Conservation (phyloP, 2,797 vertebrate genomes). For the Neoniphon sammara region DNA sequence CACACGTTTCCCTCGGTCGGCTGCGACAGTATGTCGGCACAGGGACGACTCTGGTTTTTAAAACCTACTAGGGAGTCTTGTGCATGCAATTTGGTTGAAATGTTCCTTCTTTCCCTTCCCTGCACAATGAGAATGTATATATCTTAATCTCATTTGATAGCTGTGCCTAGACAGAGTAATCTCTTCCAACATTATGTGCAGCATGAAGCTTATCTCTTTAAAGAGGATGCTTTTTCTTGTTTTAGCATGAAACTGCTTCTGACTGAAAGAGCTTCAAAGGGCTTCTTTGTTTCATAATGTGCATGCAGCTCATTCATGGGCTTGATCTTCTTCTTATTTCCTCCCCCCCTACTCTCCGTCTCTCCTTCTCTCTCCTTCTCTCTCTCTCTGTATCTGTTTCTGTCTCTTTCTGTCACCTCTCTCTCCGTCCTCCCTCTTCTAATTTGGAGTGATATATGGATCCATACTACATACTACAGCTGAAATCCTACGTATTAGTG, state of each 20-base stretch:
- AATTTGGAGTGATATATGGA: conserved; percentile 61
- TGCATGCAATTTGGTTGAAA: conserved; percentile 71
- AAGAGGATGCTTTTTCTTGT: conserved; percentile 85
- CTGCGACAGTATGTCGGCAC: conserved; percentile 61
- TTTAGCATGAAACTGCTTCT: conserved; percentile 87
- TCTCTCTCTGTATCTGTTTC: conserved; percentile 27
- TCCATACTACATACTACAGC: conserved; percentile 62
- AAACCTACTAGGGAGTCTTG: conserved; percentile 64
- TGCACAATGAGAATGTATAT: conserved; percentile 76
- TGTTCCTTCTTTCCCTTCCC: conserved; percentile 53
- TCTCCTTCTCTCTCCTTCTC: conserved; percentile 47
- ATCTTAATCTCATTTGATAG: conserved; percentile 85
- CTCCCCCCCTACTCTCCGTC: conserved; percentile 62
- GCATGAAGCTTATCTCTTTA: conserved; percentile 86
- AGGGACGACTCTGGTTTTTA: conserved; percentile 54
- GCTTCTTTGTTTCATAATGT: conserved; percentile 86
- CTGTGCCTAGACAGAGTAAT: conserved; percentile 86
- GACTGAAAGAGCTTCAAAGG: conserved; percentile 87
- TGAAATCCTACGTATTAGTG: conserved; percentile 77
- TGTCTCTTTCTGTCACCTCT: conserved; percentile 28
- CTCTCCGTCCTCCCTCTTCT: conserved; percentile 25
- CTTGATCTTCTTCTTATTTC: conserved; percentile 80
- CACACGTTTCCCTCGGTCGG: conserved; percentile 68
- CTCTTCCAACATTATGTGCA: conserved; percentile 82
- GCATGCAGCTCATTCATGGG: conserved; percentile 86